A percentile compares a stretch with the other conserved stretches of the same genome.
These are phyloP conservation scores for Campoplex nolae DNA, from an alignment of 2,888 invertebrate species.

Conservation along the genomic window DNA sequence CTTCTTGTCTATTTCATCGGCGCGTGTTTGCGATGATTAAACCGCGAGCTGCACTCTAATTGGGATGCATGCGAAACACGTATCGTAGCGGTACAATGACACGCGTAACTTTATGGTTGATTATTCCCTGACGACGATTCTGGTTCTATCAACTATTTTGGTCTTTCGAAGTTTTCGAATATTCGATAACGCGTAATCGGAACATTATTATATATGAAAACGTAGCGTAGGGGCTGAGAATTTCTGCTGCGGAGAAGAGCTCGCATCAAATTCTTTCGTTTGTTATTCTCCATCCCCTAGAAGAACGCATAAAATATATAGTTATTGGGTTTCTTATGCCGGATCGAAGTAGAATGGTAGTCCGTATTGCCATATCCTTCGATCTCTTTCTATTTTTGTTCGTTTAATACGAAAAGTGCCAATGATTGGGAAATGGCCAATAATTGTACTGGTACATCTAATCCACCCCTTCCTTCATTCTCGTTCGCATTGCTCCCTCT, in stretches of 20 bases:
- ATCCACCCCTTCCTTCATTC: constrained; percentile 11
- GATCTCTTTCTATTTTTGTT: background rate
- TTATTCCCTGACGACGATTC: background rate
- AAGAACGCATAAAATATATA: constrained; percentile 1
- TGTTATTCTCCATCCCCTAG: constrained; percentile 33
- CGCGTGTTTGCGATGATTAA: constrained; percentile 61
- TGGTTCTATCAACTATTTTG: background rate
- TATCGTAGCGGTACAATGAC: constrained; percentile 38
- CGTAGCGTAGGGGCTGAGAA: constrained; percentile 35
- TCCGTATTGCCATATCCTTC: background rate
- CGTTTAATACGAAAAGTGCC: constrained; percentile 3
- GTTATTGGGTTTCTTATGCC: constrained; percentile 10
- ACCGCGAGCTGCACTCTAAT: constrained; percentile 15
- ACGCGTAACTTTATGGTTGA: constrained; percentile 36
- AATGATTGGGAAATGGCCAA: constrained; percentile 24
- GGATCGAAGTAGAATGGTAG: background rate
- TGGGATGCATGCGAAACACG: constrained; percentile 50
- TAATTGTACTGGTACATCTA: constrained; percentile 8
- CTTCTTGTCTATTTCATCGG: constrained; percentile 45
- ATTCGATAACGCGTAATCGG: constrained; percentile 21
- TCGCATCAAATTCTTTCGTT: constrained; percentile 47
- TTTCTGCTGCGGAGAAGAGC: constrained; percentile 54
- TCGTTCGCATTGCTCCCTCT: constrained; percentile 34
- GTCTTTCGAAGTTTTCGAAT: constrained; percentile 5
- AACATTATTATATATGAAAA: constrained; percentile 4